phyloP scores from a whole-genome alignment of 2,888 invertebrate species.

The Lucinisca nassula region DNA sequence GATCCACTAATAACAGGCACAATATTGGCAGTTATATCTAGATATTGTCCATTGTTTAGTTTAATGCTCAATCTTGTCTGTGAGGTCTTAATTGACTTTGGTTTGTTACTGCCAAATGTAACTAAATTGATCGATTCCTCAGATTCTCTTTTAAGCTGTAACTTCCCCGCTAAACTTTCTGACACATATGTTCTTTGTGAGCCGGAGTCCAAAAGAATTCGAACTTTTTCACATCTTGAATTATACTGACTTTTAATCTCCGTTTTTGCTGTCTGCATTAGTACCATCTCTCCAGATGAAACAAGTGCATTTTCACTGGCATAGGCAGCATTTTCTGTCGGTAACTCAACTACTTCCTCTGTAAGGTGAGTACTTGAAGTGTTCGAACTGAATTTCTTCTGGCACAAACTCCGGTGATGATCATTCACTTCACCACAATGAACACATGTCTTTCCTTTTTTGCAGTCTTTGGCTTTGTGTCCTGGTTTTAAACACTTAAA shows the following conservation, averaged over 20 bases:
- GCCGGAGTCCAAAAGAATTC: no score
- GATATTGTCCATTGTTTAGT: not conserved
- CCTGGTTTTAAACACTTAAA: not conserved
- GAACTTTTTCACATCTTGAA: not conserved
- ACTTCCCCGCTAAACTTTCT: no score
- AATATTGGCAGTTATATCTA: not conserved
- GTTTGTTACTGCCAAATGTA: no score
- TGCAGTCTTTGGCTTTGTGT: no score
- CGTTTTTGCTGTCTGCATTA: not conserved
- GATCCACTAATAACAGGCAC: not conserved
- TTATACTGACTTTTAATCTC: not conserved
- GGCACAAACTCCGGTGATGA: not conserved
- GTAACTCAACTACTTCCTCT: not conserved
- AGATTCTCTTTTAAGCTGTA: no score
- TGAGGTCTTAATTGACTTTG: no score
- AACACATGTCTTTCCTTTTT: not conserved
- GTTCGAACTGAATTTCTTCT: not conserved
- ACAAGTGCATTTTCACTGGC: not conserved
- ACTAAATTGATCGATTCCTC: no score
- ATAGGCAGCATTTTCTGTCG: not conserved
- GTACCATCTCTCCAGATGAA: not conserved
- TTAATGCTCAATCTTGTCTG: no score
- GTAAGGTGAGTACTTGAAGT: not conserved
- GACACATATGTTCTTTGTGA: no score
- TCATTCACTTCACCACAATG: not conserved